Conservation (phyloP, 2,797 vertebrate species). For the Notoglanidium macrostoma region DNA sequence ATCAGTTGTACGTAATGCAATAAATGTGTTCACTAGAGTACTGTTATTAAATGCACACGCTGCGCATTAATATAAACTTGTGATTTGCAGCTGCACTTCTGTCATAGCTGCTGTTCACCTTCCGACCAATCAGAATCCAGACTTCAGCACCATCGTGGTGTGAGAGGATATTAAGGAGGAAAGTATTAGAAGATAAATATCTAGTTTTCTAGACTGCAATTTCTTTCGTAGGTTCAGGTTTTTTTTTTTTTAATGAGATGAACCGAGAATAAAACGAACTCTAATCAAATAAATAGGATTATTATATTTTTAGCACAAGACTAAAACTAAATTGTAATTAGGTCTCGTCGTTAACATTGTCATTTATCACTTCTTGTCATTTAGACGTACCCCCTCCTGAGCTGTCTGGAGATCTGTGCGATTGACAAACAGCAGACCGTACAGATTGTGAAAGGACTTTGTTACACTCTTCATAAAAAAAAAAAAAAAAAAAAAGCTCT, state of each 20-base stretch:
- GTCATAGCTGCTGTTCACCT: neutral
- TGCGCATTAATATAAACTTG: neutral
- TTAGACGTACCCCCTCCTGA: constrained; percentile 28
- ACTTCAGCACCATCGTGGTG: neutral
- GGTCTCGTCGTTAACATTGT: neutral
- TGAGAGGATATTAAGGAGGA: neutral
- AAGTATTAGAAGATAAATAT: too few relatives aligned
- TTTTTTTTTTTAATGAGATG: neutral
- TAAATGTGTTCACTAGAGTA: neutral
- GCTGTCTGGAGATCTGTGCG: neutral
- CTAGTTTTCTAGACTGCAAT: neutral
- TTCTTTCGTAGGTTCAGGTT: neutral
- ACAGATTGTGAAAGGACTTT: constrained; percentile 5
- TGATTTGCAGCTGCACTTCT: neutral
- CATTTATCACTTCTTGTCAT: neutral
- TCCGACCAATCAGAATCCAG: neutral
- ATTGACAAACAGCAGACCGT: constrained; percentile 3
- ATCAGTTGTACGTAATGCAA: neutral
- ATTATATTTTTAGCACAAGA: neutral
- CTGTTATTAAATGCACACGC: neutral
- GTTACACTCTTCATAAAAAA: neutral
- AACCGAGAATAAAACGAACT: neutral
- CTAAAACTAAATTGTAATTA: neutral
- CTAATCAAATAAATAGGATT: neutral
- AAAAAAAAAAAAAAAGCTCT: neutral